These are phyloP conservation scores for Gryllus longicercus DNA, from an alignment of 2,888 invertebrate genomes.

Conservation along the genomic window DNA sequence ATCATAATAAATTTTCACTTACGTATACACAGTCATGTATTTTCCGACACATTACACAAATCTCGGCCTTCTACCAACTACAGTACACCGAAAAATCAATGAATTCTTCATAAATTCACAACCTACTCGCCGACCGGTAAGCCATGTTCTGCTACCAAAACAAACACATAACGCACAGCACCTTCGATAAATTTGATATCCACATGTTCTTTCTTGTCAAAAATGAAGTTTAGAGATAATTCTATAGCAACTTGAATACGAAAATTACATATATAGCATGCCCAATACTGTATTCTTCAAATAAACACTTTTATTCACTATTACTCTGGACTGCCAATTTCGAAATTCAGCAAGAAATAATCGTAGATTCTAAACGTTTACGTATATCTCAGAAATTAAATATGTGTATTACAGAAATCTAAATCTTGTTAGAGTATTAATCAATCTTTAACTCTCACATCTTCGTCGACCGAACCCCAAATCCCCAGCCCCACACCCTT, in stretches of 20 bases:
- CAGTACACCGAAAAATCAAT: slow-evolving; percentile 11
- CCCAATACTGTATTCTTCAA: no score
- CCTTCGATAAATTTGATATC: background rate
- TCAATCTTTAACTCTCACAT: background rate
- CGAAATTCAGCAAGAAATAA: no score
- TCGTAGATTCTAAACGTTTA: no score
- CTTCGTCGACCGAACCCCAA: background rate
- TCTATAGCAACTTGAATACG: no score
- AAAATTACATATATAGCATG: no score
- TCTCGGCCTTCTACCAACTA: slow-evolving; percentile 8
- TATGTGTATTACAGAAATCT: no score
- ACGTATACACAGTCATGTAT: slow-evolving; percentile 8
- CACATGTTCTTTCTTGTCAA: slow-evolving; percentile 9
- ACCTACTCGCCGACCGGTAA: slow-evolving; percentile 9
- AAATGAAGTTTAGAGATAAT: background rate
- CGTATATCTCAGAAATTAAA: no score
- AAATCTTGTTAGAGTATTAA: background rate
- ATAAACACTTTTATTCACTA: no score
- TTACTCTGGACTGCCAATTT: no score
- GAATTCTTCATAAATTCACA: slow-evolving; percentile 17
- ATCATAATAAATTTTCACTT: background rate
- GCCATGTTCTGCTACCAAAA: slow-evolving; percentile 17
- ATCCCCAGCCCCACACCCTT: background rate
- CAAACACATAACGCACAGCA: slow-evolving; percentile 11
- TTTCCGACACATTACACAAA: slow-evolving; percentile 8